Evolutionary conservation across 1,140 invertebrate species (phyloP).

Genomic region (Sitodiplosis mosellana): DNA sequence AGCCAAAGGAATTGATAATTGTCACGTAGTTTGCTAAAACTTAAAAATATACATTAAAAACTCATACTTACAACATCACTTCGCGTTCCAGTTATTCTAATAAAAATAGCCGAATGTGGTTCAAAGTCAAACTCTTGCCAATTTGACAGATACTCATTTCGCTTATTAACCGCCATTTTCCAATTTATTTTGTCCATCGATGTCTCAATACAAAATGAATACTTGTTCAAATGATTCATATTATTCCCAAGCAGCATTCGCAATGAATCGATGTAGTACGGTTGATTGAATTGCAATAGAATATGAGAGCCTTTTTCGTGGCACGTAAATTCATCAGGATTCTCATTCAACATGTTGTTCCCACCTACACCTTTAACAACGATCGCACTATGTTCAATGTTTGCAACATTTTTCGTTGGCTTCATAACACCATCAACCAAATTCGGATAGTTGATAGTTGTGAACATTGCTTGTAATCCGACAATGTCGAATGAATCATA

Average conservation of each 20-base stretch:
- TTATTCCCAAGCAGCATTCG: background rate
- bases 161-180: background rate
- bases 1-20: too few relatives aligned
- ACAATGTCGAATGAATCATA: background rate
- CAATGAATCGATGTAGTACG: background rate
- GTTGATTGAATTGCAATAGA: background rate
- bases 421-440: background rate
- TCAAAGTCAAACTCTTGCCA: background rate
- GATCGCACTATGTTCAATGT: background rate
- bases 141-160: background rate
- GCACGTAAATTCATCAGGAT: background rate
- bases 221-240: background rate
- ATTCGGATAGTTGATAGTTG: background rate
- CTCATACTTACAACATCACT: too few relatives aligned
- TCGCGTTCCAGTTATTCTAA: background rate
- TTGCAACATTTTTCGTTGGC: background rate
- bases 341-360: background rate
- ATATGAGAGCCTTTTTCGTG: background rate
- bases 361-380: background rate
- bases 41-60: too few relatives aligned
- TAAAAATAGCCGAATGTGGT: background rate
- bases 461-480: background rate
- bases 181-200: background rate
- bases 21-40: too few relatives aligned
- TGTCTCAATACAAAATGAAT: background rate